Base-by-base conservation (phyloP, 2,888 invertebrate species). In the Ephialtes manifestator region DNA sequence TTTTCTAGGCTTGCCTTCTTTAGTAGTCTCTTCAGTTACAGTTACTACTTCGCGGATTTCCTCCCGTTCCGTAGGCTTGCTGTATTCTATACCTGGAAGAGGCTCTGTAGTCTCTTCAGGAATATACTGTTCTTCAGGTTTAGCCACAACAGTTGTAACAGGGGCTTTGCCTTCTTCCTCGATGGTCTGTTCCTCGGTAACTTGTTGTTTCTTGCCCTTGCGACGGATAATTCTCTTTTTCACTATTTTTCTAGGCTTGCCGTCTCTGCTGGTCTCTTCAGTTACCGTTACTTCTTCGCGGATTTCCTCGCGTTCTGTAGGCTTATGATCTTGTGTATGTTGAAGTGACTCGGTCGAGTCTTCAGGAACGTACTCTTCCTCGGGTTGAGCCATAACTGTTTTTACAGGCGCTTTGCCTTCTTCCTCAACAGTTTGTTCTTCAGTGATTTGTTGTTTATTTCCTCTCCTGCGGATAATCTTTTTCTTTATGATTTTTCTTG, bases 391-490 rank as follows among this genome's bases (percentile, higher is more conserved):
- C 20, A 93, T 93, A 8, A 95, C 93, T 72, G 93, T 87, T 80
- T 94, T 91, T 89, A 94, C 89, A 85, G 95, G 92, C 92, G 94
- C 92, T 90, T 95, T 94, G 76, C 94, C 94, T 79, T 95, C 94
- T 91, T 95, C 94, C 88, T 95, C 94, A 55, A 94, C 90, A 0
- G 95, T 95, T 87, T 94, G 94, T 87, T 95, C 89, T 79, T 88
- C 88, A 15, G 93, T 92, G 15, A 91, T 91, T 84, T 94, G 92
- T 82, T 94, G 92, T 68, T 92, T 89, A 0, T 85, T 83, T 1
- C 89, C 89, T 10, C 90, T 90, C 85, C 90, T 91, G 86, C 84
- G 92, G 35, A 90, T 94, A 7, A 94, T 91, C 15, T 90, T 93
- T 94, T 95, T 88, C 2, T 94, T 95, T 0, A 93, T 93, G 7